Percentiles rank a stretch among this genome's conserved stretches.
phyloP scores from a whole-genome alignment of 1,140 invertebrate species.

The Patella vulgata region DNA sequence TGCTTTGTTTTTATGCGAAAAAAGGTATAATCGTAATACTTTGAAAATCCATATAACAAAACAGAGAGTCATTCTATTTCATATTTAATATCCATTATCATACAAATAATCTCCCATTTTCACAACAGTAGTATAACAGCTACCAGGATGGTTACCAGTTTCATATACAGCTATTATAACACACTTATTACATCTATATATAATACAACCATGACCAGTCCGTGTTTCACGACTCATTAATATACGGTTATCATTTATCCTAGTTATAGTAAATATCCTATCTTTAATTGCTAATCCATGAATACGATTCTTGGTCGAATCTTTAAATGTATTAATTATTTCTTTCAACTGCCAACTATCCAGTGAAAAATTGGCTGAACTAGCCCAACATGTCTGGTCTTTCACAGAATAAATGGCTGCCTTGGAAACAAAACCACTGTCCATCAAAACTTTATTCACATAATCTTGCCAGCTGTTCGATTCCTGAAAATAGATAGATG shows the following conservation, averaged over 20 bases:
- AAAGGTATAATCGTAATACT: too few relatives aligned
- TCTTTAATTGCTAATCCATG: conserved; percentile 34
- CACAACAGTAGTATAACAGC: conserved; percentile 42
- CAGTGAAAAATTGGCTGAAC: conserved; percentile 18
- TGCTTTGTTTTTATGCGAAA: too few relatives aligned
- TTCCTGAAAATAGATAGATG: too few relatives aligned
- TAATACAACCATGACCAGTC: conserved; percentile 42
- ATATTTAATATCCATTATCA: conserved; percentile 46
- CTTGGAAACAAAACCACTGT: conserved; percentile 43
- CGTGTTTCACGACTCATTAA: conserved; percentile 44
- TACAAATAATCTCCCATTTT: conserved; percentile 49
- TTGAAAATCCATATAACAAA: too few relatives aligned
- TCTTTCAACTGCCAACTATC: conserved; percentile 23
- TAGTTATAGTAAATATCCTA: conserved; percentile 40
- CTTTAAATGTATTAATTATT: conserved; percentile 40
- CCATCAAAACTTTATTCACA: conserved; percentile 41
- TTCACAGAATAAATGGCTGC: conserved; percentile 39
- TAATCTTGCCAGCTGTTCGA: conserved; percentile 56
- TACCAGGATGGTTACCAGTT: conserved; percentile 43
- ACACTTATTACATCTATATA: conserved; percentile 43
- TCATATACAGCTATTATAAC: conserved; percentile 46
- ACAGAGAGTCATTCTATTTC: too few relatives aligned
- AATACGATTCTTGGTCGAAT: conserved; percentile 33
- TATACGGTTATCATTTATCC: conserved; percentile 33
- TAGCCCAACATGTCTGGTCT: conserved; percentile 41